Conservation (phyloP, 1,140 invertebrate genomes). For the Ooceraea biroi region DNA sequence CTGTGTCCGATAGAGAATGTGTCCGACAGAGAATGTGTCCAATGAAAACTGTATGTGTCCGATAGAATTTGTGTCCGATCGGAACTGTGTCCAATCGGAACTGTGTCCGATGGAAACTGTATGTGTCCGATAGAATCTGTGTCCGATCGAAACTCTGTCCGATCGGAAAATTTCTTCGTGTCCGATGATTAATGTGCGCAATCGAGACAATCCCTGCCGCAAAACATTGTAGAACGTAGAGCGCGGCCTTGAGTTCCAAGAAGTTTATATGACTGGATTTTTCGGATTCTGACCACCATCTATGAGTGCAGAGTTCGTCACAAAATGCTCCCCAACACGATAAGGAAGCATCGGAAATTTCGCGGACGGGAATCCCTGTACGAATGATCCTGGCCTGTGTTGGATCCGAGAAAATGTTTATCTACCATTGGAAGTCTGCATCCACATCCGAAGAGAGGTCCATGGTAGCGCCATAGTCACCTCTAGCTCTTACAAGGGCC, state of each 20-base stretch:
- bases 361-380: not conserved
- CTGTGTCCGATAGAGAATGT: too few species aligned
- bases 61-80: too few species aligned
- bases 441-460: not conserved
- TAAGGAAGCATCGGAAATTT: constrained; percentile 17
- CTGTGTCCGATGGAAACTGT: too few species aligned
- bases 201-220: too few species aligned
- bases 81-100: too few species aligned
- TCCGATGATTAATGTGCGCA: too few species aligned
- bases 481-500: not conserved
- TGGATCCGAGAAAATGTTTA: not conserved
- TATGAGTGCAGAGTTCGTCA: not conserved
- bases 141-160: too few species aligned
- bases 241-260: not conserved
- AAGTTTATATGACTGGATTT: constrained; percentile 9
- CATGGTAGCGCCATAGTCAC: not conserved
- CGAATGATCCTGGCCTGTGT: not conserved
- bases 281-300: not conserved
- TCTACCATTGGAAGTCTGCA: not conserved
- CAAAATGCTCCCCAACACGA: not conserved
- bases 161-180: too few species aligned
- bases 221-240: not conserved
- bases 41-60: too few species aligned
- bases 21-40: too few species aligned
- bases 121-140: too few species aligned